A percentile compares a stretch with the other conserved stretches of the same genome.
Evolutionary conservation across 1,140 invertebrate genomes (phyloP).

Genomic region (Subanguina moxae): DNA sequence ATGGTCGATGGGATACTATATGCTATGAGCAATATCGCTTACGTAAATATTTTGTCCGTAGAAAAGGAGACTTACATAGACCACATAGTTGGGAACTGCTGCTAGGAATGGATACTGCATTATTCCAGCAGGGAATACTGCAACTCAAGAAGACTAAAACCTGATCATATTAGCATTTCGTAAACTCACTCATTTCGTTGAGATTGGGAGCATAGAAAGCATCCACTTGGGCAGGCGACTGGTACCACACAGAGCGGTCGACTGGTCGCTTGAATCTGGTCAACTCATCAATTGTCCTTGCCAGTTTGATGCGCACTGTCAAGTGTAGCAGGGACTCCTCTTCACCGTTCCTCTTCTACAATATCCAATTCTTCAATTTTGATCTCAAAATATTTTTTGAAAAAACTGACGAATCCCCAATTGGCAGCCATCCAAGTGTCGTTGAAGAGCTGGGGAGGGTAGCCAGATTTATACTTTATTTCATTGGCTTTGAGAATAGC

Average conservation of each 20-base stretch:
- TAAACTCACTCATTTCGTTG: conserved; percentile 52
- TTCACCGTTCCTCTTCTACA: conserved; percentile 17
- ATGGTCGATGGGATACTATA: too few species aligned
- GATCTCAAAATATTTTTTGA: not conserved
- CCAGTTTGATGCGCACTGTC: conserved; percentile 44
- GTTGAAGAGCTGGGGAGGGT: conserved; percentile 44
- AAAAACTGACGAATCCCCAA: conserved; percentile 42
- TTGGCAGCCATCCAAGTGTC: conserved; percentile 51
- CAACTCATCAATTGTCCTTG: conserved; percentile 32
- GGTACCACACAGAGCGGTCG: conserved; percentile 43
- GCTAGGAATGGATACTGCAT: conserved; percentile 53
- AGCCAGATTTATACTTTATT: conserved; percentile 46
- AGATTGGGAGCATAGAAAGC: conserved; percentile 51
- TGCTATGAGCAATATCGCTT: too few species aligned
- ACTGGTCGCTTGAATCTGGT: conserved; percentile 34
- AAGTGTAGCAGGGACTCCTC: conserved; percentile 34
- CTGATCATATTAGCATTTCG: not conserved
- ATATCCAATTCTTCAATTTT: conserved; percentile 14
- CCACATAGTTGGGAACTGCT: conserved; percentile 50
- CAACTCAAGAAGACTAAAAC: too few species aligned
- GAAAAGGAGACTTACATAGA: conserved; percentile 23
- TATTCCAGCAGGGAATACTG: conserved; percentile 53
- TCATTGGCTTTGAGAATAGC: conserved; percentile 54
- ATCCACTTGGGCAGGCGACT: conserved; percentile 53
- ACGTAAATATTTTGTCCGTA: too few species aligned